These are phyloP conservation scores for Heteromyza rotundicornis DNA, from an alignment of 2,888 invertebrate genomes.

Conservation along the genomic window DNA sequence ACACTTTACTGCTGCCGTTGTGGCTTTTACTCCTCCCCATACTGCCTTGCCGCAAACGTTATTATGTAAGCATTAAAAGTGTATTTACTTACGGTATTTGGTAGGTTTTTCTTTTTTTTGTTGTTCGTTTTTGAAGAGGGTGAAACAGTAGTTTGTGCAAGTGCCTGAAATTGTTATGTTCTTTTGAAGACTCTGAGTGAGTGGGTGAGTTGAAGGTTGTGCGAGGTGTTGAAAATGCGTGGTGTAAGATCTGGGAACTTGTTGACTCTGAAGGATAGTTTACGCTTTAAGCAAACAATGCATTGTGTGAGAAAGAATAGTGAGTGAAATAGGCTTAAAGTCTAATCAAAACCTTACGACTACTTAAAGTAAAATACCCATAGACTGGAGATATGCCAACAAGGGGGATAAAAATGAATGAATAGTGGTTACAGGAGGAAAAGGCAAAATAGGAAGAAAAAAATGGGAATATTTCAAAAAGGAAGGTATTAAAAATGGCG, in stretches of 20 bases:
- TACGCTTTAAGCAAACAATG: no score
- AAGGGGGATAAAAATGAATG: no score
- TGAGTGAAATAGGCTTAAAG: no score
- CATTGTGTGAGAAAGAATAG: no score
- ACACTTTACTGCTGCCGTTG: slow-evolving; percentile 43
- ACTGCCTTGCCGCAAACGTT: not conserved
- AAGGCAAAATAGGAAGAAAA: no score
- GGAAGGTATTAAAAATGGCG: no score
- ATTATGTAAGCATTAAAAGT: not conserved
- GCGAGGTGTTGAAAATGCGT: not conserved
- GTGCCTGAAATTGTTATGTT: not conserved
- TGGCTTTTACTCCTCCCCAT: not conserved
- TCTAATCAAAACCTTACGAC: no score
- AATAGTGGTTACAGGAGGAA: no score
- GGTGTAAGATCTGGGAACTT: not conserved
- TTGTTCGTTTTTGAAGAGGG: not conserved
- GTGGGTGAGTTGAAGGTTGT: not conserved
- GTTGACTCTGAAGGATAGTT: not conserved
- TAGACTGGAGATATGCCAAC: no score
- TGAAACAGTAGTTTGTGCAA: not conserved
- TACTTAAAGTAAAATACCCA: no score
- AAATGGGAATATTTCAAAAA: no score
- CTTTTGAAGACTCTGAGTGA: not conserved
- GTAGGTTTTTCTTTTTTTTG: not conserved
- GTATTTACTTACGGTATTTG: no score